A percentile compares a stretch with the other conserved stretches of the same genome.
phyloP scores from a whole-genome alignment of 2,888 invertebrate species.

The Mythimna loreyi region DNA sequence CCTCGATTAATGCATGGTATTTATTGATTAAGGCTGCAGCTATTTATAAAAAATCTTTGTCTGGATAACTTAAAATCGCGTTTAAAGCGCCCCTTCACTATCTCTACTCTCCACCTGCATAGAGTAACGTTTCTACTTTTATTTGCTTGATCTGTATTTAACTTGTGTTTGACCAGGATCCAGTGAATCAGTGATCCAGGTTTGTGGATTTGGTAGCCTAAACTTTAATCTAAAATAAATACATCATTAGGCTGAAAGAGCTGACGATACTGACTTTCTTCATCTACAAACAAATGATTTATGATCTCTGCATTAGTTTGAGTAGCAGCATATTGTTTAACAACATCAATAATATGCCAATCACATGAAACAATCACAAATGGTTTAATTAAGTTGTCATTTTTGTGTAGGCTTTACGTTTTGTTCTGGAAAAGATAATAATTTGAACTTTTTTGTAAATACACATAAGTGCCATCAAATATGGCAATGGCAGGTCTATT shows the following conservation, averaged over 20 bases:
- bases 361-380: conserved; percentile 11
- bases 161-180: conserved; percentile 9
- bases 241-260: conserved; percentile 3
- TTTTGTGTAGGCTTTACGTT: conserved; percentile 5
- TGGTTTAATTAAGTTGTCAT: conserved; percentile 8
- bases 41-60: no score
- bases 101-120: conserved; percentile 1
- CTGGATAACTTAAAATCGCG: no score
- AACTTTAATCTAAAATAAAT: no score
- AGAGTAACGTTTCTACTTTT: conserved; percentile 1
- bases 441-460: conserved; percentile 14
- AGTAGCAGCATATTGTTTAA: conserved; percentile 8
- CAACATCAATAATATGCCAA: conserved; percentile 14
- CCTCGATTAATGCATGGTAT: neutral
- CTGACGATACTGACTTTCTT: conserved; percentile 11
- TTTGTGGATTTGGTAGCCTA: conserved; percentile 11
- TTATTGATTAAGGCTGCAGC: neutral
- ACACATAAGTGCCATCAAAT: conserved; percentile 7
- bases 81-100: conserved; percentile 5
- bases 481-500: conserved; percentile 4
- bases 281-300: neutral
- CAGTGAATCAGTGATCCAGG: conserved; percentile 15
- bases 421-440: conserved; percentile 11
- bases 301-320: conserved; percentile 7
- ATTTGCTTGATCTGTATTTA: neutral